These are phyloP conservation scores for Conomelus anceps DNA, from an alignment of 2,888 invertebrate species.

Conservation along the genomic window DNA sequence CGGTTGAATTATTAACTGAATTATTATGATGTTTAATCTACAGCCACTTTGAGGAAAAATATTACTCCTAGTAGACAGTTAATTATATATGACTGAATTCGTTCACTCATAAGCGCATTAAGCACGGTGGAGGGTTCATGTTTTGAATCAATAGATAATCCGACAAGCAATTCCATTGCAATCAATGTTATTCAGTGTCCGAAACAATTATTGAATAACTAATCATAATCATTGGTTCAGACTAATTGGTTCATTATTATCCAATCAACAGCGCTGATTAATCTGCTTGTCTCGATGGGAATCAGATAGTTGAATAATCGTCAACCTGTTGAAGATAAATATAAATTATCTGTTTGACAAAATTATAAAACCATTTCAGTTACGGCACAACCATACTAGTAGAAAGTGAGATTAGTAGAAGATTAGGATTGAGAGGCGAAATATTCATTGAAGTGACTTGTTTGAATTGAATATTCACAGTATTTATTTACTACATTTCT, in stretches of 20 bases:
- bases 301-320: neutral
- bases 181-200: neutral
- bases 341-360: neutral
- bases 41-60: no score
- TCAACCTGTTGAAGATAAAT: neutral
- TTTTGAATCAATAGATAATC: neutral
- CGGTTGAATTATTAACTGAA: no score
- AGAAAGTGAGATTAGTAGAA: no score
- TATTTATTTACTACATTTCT: no score
- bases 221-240: neutral
- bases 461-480: no score
- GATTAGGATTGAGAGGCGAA: no score
- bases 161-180: neutral
- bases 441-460: no score
- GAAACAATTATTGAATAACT: neutral
- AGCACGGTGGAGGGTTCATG: neutral
- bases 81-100: neutral
- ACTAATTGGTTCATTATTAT: neutral
- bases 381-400: neutral
- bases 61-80: no score
- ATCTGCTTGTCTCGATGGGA: neutral
- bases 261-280: neutral
- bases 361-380: neutral
- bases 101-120: neutral
- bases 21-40: no score